Evolutionary conservation across 1,140 invertebrate genomes (phyloP).

Genomic region (Saxidomus purpurata): DNA sequence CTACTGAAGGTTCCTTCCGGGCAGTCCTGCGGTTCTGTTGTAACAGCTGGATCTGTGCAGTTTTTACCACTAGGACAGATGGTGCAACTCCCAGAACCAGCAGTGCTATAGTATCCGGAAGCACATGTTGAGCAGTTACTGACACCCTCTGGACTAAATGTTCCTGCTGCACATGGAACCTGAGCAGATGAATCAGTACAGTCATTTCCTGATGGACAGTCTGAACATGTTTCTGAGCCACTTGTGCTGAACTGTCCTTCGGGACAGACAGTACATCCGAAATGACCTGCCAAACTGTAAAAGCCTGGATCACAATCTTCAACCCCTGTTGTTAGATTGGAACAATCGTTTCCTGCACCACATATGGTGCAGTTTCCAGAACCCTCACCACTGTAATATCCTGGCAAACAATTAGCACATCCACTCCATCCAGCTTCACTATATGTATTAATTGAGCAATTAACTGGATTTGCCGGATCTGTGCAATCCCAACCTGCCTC

Average conservation of each 20-base stretch:
- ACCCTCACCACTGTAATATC: constrained; percentile 26
- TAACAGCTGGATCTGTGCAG: constrained; percentile 68
- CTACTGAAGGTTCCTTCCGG: constrained; percentile 72
- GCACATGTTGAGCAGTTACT: constrained; percentile 66
- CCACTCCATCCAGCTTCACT: constrained; percentile 37
- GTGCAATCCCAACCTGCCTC: constrained; percentile 72
- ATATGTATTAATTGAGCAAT: constrained; percentile 68
- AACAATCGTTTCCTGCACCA: constrained; percentile 71
- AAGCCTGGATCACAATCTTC: constrained; percentile 66
- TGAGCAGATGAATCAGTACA: constrained; percentile 54
- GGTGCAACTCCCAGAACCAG: constrained; percentile 59
- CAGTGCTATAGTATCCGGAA: constrained; percentile 64
- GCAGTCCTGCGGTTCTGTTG: constrained; percentile 67
- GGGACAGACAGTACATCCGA: constrained; percentile 72
- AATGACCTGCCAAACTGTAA: constrained; percentile 72
- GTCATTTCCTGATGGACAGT: constrained; percentile 66
- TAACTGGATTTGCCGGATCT: constrained; percentile 19
- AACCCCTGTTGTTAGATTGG: constrained; percentile 40
- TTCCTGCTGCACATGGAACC: constrained; percentile 65
- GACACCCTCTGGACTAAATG: constrained; percentile 66
- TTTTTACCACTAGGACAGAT: constrained; percentile 74
- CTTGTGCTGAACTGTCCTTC: constrained; percentile 68
- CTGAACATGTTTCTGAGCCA: constrained; percentile 3
- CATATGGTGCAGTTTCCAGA: constrained; percentile 71
- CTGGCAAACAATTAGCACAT: constrained; percentile 13